Conservation (phyloP, 2,797 vertebrate species). For the Chaunax sp. region DNA sequence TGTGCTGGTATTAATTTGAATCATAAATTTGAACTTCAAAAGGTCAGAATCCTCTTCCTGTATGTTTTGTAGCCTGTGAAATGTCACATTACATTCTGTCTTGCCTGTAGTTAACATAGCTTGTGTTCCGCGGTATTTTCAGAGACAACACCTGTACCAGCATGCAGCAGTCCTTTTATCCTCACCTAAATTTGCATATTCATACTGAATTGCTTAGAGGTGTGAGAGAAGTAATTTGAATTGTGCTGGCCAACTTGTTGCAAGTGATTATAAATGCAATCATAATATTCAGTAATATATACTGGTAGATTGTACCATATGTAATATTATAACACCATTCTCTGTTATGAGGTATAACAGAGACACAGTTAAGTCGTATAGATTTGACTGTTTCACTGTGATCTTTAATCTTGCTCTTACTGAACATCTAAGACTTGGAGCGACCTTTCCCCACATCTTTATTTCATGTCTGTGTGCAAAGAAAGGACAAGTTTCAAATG, state of each 20-base stretch:
- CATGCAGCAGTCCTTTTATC: background rate
- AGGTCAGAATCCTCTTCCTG: constrained; percentile 71
- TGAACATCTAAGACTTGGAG: background rate
- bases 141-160: constrained; percentile 34
- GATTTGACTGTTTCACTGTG: background rate
- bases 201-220: constrained; percentile 1
- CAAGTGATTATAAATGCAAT: constrained; percentile 11
- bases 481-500: background rate
- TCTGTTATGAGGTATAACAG: too few species aligned
- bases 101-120: constrained; percentile 48
- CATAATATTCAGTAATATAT: background rate
- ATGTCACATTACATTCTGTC: constrained; percentile 75
- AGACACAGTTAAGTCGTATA: too few species aligned
- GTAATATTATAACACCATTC: too few species aligned
- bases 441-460: constrained; percentile 6
- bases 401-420: background rate
- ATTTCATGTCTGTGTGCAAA: constrained; percentile 16
- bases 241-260: background rate
- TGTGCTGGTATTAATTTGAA: constrained; percentile 25
- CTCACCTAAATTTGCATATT: constrained; percentile 21
- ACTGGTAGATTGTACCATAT: too few species aligned
- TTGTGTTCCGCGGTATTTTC: constrained; percentile 37
- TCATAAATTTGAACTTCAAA: constrained; percentile 61
- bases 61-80: constrained; percentile 65
- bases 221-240: background rate